Base-by-base conservation (phyloP, 2,888 invertebrate genomes). In the Sisyra terminalis region DNA sequence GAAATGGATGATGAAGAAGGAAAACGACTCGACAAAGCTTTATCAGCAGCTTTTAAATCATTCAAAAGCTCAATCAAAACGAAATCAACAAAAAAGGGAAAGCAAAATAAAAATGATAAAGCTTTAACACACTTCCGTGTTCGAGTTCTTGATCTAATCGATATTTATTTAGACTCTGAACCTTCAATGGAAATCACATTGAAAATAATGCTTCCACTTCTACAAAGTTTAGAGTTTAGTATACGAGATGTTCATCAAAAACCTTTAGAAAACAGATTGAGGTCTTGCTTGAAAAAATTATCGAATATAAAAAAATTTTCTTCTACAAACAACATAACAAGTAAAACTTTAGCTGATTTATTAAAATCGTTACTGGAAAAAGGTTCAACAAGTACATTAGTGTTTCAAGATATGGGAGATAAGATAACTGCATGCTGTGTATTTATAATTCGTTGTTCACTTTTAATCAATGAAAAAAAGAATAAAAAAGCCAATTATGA, bases 1-100 rank as follows among this genome's bases (percentile, higher is more conserved):
- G 71, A 82, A 52, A 72, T 88, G 52, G 72, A 73, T 48, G 85
- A 86, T 52, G 76, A 75, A 46, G 81, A 85, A 57, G 86, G 84
- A 9, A 73, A 72, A 45, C 71, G 73, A 53, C 58, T 83, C 1
- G 79, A 88, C 51, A 71, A 73, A 48, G 79, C 82, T 1, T 60
- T 88, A 44, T 74, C 79, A 0, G 74, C 75, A 43, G 86, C 81
- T 0, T 87, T 88, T 55, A 76, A 69, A 55, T 71, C 73, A 52
- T 70, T 73, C 51, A 65, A 66, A 47, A 68, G 69, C 44, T 67
- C 67, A 5, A 66, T 67, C 3, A 59, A 58, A 3, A 53, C 46
- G 32, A 51, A 50, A 35, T n/a, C 10, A n/a, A 16, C 38, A 38
- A 53, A 54, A 2, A 67, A 65, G 44, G 24, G 24, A 7, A 69